Base-by-base conservation (phyloP, 2,888 invertebrate species). In the Drosophila barbarae region DNA sequence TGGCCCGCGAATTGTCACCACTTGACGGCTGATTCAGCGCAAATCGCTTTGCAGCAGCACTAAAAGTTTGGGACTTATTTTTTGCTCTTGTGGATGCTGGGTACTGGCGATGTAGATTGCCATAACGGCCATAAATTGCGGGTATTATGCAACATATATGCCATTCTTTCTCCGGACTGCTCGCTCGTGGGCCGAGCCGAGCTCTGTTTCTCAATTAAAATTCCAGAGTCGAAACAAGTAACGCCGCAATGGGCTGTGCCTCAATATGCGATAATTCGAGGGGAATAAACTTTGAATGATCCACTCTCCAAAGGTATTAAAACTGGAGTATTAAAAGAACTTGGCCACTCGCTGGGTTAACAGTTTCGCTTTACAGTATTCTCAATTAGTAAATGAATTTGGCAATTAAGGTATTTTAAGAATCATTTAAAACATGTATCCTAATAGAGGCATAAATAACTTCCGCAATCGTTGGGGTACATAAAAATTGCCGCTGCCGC, bases 1-100 rank as follows among this genome's bases (percentile, higher is more conserved):
- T 30, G 18, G 26, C 35, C 32, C 21, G 26, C 23, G 21, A 59
- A 70, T 58, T 59, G 41, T 53, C 70, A 64, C 69, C 30, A 54
- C 36, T 50, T 51, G 42, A 61, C 52, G 50, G 38, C 42, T 44
- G 59, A 58, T 54, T 67, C 49, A 41, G 32, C 30, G 34, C 26
- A 44, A 49, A 38, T 60, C 36, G 30, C n/a, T 51, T 30, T 44
- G 34, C 46, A 30, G 30, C 18, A 30, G 5, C 13, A 15, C 15
- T 28, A 42, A n/a, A 28, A 12, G 8, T 12, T 46, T 52, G 47
- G 18, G 21, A 6, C 42, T 47, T 38, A 32, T 39, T 60, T 13
- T 47, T 46, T 56, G 59, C 46, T 9, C 26, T 51, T 50, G n/a
- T 52, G 49, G 50, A 12, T 32, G 30, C 47, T 44, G 42, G 44